Evolutionary conservation across 1,140 invertebrate genomes (phyloP), one percentile per base, ranked within the genome.

Genomic region (Bombus picipes): DNA sequence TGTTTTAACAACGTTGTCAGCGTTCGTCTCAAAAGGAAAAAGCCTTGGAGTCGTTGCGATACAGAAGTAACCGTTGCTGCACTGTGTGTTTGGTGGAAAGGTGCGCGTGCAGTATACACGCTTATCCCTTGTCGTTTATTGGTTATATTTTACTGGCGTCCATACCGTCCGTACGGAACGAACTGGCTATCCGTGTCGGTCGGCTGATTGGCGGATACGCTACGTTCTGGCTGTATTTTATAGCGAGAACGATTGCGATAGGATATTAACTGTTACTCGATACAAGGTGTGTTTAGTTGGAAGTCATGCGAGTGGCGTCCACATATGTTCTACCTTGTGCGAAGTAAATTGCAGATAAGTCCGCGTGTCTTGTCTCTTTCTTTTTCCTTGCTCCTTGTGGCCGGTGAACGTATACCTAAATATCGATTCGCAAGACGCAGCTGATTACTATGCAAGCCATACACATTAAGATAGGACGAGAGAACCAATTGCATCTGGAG

Each of bases 61-160:
- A 80, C 15, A 8, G 62, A 43, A 57, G 81, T 83, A 70, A 62
- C 81, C 47, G 62, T 59, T 68, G 73, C 62, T 57, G 74, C 47
- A 28, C 83, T 68, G 83, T 79, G 41, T 34, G 53, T 80, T 41
- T n/a, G 39, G 68, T n/a, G 13, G 83, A 85, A 85, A 85, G 83
- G 72, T 66, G 72, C 59, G 25, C 71, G 82, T 79, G 76, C 76
- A 53, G 12, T 3, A 5, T 62, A 59, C 68, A 80, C 78, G 34
- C 32, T 80, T 68, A 22, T 28, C 70, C 70, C 74, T 66, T 85
- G 83, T 85, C 83, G 84, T 85, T 85, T 85, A 81, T 85, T 73
- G 84, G 78, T 81, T 81, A 37, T 85, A 85, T 85, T 85, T 85
- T 65, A 85, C 70, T 74, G 41, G 77, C 34, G 65, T 57, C 39